These are phyloP conservation scores for Microvelia longipes DNA, from an alignment of 1,140 invertebrate genomes.

Conservation along the genomic window DNA sequence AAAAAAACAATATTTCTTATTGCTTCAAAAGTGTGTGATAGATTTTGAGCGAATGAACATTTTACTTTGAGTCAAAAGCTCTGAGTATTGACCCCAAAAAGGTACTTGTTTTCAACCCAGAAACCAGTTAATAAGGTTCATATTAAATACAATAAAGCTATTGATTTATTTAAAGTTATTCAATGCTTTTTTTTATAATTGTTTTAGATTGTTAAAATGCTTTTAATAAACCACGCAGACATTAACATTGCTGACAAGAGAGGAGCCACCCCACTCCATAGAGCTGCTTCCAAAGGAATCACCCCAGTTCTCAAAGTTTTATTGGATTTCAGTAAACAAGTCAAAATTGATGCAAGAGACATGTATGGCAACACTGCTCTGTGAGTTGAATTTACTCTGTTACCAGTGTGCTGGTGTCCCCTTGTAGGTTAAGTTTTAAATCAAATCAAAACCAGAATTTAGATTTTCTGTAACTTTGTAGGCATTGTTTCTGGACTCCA, in stretches of 20 bases:
- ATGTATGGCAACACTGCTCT: slow-evolving; percentile 52
- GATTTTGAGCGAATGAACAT: too few relatives aligned
- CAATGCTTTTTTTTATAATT: too few relatives aligned
- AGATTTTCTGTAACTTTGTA: too few relatives aligned
- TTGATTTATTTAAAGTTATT: too few relatives aligned
- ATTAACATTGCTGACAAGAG: slow-evolving; percentile 56
- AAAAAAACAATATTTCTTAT: too few relatives aligned
- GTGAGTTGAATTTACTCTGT: slow-evolving; percentile 28
- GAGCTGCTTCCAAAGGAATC: slow-evolving; percentile 68
- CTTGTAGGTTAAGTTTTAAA: neutral
- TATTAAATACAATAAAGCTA: too few relatives aligned
- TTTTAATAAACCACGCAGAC: slow-evolving; percentile 56
- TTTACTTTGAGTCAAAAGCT: too few relatives aligned
- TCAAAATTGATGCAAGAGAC: slow-evolving; percentile 40
- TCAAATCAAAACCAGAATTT: neutral
- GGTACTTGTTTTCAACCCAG: too few relatives aligned
- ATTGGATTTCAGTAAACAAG: slow-evolving; percentile 36
- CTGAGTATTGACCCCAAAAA: too few relatives aligned
- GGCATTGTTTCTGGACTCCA: too few relatives aligned
- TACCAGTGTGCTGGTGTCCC: slow-evolving; percentile 1
- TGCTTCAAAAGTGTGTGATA: too few relatives aligned
- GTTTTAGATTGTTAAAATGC: slow-evolving; percentile 41
- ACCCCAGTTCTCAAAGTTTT: slow-evolving; percentile 51
- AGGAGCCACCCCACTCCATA: slow-evolving; percentile 66
- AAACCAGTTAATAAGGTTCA: too few relatives aligned